Percentiles rank a stretch among this genome's conserved stretches.
phyloP scores from a whole-genome alignment of 2,113 vertebrate genomes.

The Bufo gargarizans region DNA sequence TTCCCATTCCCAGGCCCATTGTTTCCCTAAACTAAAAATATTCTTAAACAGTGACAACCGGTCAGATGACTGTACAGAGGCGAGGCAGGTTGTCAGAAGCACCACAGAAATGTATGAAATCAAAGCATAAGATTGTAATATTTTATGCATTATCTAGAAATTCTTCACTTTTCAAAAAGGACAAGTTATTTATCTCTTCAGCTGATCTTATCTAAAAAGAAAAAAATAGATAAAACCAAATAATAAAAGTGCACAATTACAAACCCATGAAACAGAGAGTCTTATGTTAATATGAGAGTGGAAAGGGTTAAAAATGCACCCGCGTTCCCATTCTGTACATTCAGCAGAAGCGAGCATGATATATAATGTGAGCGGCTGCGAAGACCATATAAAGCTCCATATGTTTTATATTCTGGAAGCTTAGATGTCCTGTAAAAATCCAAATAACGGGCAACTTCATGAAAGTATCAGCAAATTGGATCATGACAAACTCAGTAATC shows the following conservation, averaged over 20 bases:
- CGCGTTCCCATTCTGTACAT: background rate
- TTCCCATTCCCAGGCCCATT: too few relatives aligned
- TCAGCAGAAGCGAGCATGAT: conserved; percentile 1
- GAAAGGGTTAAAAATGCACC: background rate
- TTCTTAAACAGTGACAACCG: too few relatives aligned
- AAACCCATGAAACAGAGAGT: background rate
- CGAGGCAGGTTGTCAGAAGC: too few relatives aligned
- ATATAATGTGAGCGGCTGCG: background rate
- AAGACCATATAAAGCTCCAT: background rate
- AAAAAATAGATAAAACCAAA: background rate
- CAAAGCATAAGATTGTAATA: too few relatives aligned
- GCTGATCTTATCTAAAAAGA: too few relatives aligned
- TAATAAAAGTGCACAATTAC: background rate
- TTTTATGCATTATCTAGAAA: too few relatives aligned
- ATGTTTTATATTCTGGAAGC: conserved; percentile 19
- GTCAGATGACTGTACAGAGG: too few relatives aligned
- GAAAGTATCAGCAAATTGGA: conserved; percentile 8
- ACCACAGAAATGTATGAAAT: too few relatives aligned
- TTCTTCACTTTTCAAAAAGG: too few relatives aligned
- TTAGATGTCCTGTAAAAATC: conserved; percentile 8
- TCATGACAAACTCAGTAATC: conserved; percentile 10
- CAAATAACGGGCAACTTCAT: background rate
- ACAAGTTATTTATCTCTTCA: too few relatives aligned
- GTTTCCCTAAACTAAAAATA: too few relatives aligned
- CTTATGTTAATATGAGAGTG: background rate